phyloP scores from a whole-genome alignment of 2,113 vertebrate species.

The Gymnobelideus leadbeateri region DNA sequence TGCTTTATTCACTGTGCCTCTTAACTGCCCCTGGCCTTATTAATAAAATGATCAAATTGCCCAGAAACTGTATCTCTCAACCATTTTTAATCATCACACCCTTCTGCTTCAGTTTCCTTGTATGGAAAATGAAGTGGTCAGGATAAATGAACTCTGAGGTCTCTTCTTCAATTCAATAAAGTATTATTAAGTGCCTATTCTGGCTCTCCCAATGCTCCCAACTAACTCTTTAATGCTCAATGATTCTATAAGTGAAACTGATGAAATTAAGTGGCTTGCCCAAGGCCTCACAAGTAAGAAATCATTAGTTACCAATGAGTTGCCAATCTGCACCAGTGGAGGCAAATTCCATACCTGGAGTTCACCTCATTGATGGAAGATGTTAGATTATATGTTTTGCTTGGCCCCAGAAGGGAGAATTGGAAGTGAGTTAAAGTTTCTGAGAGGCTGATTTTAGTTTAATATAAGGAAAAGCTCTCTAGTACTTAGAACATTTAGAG shows the following conservation, averaged over 20 bases:
- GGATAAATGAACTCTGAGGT: background rate
- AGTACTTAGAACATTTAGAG: background rate
- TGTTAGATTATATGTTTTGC: background rate
- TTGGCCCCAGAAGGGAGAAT: background rate
- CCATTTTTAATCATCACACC: background rate
- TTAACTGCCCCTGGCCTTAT: background rate
- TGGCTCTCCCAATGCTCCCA: background rate
- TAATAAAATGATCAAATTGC: no score
- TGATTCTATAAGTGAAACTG: background rate
- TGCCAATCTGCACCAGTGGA: background rate
- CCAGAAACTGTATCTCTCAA: background rate
- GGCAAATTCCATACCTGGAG: background rate
- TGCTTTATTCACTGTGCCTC: no score
- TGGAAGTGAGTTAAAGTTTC: background rate
- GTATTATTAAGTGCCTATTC: background rate
- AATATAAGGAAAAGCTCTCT: background rate
- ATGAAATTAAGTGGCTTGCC: background rate
- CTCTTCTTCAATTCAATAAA: background rate
- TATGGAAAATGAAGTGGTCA: background rate
- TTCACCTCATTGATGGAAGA: background rate
- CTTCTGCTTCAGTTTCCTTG: background rate
- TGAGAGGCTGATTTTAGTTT: background rate
- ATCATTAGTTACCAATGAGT: background rate
- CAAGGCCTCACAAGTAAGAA: background rate
- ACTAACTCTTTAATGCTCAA: background rate